These are phyloP conservation scores for Automeris io DNA, from an alignment of 2,888 invertebrate species.

Conservation along the genomic window DNA sequence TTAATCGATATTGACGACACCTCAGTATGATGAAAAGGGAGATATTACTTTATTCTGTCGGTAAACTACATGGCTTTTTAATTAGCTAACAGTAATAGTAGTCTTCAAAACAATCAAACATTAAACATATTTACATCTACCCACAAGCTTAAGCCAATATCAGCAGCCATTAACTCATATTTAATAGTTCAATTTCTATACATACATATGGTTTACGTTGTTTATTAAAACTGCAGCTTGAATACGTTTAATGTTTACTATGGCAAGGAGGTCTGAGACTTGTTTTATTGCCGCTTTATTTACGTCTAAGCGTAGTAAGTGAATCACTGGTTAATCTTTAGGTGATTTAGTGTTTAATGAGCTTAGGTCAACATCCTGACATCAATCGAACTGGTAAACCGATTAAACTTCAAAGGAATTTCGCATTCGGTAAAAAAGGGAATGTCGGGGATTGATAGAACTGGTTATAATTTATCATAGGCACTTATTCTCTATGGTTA, in stretches of 20 bases:
- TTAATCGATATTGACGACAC: too few relatives aligned
- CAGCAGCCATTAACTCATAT: not conserved
- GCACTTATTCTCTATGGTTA: too few relatives aligned
- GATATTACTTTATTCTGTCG: not conserved
- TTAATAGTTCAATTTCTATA: not conserved
- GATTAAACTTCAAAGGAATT: too few relatives aligned
- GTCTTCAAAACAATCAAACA: not conserved
- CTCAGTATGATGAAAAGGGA: too few relatives aligned
- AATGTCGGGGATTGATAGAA: too few relatives aligned
- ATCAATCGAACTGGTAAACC: not conserved
- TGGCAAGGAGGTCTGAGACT: not conserved
- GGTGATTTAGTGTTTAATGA: not conserved
- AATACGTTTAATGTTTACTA: conserved; percentile 1
- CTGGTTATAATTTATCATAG: too few relatives aligned
- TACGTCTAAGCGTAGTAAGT: conserved; percentile 2
- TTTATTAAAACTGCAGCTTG: not conserved
- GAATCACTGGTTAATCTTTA: conserved; percentile 1
- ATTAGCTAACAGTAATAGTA: too few relatives aligned
- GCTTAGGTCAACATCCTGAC: not conserved
- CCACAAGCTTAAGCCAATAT: not conserved
- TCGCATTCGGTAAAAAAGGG: too few relatives aligned
- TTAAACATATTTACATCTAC: not conserved
- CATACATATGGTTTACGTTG: not conserved
- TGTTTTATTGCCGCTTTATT: not conserved
- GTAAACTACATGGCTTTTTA: not conserved